A percentile compares a stretch with the other conserved stretches of the same genome.
Evolutionary conservation across 2,113 vertebrate genomes (phyloP).

Genomic region (Harpagus bidentatus): DNA sequence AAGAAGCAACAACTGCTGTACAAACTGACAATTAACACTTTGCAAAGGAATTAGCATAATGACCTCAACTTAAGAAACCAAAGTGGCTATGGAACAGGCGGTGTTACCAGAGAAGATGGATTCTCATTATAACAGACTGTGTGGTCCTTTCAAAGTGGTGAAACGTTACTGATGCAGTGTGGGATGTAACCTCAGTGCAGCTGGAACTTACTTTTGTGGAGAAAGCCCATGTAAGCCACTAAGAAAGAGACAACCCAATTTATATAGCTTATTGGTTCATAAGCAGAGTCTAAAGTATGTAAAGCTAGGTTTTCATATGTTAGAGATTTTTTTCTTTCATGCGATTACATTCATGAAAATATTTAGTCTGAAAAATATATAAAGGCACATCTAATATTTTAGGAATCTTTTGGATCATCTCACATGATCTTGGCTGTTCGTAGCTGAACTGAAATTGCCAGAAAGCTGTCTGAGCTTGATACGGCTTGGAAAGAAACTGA

Average conservation of each 20-base stretch:
- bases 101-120: not conserved
- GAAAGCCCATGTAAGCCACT: not conserved
- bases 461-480: not conserved
- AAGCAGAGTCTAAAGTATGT: not conserved
- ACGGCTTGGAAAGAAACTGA: constrained; percentile 15
- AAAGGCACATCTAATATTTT: constrained; percentile 52
- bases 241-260: not conserved
- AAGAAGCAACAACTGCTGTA: not conserved
- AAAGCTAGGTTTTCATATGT: not conserved
- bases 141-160: not conserved
- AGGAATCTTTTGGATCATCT: constrained; percentile 60
- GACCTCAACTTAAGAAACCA: not conserved
- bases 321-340: not conserved
- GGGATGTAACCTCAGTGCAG: not conserved
- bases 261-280: not conserved
- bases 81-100: not conserved
- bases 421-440: not conserved
- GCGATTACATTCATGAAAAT: constrained; percentile 5
- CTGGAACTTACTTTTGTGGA: not conserved
- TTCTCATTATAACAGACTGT: not conserved
- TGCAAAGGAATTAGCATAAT: not conserved
- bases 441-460: constrained; percentile 9
- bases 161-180: not conserved
- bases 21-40: not conserved
- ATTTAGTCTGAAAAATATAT: constrained; percentile 46